Conservation (phyloP, 2,888 invertebrate genomes). For the Phymatocera aterrima region DNA sequence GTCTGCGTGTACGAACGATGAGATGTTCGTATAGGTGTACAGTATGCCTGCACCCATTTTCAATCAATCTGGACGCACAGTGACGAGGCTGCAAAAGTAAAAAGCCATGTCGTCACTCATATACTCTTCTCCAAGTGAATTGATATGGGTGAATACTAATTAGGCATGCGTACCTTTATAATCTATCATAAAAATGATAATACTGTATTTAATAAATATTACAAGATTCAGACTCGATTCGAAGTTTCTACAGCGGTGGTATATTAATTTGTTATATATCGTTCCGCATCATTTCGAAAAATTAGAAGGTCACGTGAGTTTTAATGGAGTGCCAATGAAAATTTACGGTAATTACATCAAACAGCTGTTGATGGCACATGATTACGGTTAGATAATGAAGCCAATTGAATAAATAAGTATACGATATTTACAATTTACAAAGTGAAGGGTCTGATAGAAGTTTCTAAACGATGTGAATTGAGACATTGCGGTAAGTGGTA, state of each 20-base stretch:
- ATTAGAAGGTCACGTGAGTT: no score
- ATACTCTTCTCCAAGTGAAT: neutral
- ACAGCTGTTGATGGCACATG: neutral
- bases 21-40: neutral
- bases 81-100: constrained; percentile 9
- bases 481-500: constrained; percentile 39
- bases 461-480: constrained; percentile 34
- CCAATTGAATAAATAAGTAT: constrained; percentile 18
- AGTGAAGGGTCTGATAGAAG: constrained; percentile 40
- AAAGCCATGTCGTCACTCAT: neutral
- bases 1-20: constrained; percentile 40
- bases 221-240: neutral
- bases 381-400: neutral
- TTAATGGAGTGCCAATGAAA: no score
- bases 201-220: neutral
- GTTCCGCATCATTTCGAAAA: no score
- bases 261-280: no score
- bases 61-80: constrained; percentile 10
- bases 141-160: neutral
- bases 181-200: neutral
- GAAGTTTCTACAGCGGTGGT: no score
- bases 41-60: neutral
- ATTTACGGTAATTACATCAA: constrained; percentile 8
- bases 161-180: neutral
- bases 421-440: no score